Evolutionary conservation across 2,113 vertebrate species (phyloP).

Genomic region (Peromyscus maniculatus): DNA sequence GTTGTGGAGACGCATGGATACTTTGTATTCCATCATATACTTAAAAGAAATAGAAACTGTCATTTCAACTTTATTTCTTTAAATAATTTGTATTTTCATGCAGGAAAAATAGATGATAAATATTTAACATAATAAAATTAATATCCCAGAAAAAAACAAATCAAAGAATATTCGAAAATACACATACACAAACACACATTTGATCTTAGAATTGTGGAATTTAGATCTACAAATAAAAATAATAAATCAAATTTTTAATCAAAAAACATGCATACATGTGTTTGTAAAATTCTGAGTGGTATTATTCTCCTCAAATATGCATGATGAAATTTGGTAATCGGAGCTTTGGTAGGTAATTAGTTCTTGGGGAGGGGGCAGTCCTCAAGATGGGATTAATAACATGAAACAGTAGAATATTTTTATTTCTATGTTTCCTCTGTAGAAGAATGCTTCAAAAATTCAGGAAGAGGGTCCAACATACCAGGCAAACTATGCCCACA

Average conservation of each 20-base stretch:
- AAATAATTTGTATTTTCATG: not conserved
- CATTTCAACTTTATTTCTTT: not conserved
- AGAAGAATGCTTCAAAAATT: not conserved
- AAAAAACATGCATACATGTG: not conserved
- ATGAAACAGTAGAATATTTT: too few relatives aligned
- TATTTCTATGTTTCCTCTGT: accelerated
- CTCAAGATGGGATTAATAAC: not conserved
- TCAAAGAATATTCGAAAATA: not conserved
- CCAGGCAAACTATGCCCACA: not conserved
- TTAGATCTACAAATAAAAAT: not conserved
- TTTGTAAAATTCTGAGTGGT: not conserved
- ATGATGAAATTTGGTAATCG: not conserved
- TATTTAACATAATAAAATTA: not conserved
- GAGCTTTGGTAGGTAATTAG: not conserved
- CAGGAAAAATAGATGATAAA: not conserved
- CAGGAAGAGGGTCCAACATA: accelerated
- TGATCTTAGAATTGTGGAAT: not conserved
- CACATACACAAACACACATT: not conserved
- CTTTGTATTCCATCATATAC: not conserved
- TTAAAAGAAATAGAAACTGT: not conserved
- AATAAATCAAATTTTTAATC: not conserved
- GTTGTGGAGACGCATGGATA: not conserved
- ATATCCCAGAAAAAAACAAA: not conserved
- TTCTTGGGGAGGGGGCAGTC: not conserved
- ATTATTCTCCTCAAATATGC: not conserved